phyloP scores from a whole-genome alignment of 2,113 vertebrate species.

The Oryzias melastigma region DNA sequence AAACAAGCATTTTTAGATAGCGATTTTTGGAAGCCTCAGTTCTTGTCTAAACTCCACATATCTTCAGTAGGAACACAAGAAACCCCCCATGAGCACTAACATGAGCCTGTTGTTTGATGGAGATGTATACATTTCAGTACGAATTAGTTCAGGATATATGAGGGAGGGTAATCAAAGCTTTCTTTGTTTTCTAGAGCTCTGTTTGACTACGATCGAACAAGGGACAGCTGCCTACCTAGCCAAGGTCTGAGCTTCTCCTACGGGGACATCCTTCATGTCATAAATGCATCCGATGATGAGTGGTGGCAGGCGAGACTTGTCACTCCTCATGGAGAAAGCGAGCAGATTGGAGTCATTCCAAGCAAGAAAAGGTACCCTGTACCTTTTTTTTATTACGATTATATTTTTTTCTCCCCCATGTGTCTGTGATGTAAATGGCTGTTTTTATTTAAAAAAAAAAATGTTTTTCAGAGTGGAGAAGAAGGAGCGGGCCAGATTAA shows the following conservation, averaged over 20 bases:
- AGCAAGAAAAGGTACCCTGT: conserved; percentile 92
- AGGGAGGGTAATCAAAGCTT: conserved; percentile 17
- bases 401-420: no score
- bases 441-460: not conserved
- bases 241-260: conserved; percentile 98
- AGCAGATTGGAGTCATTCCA: conserved; percentile 98
- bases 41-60: not conserved
- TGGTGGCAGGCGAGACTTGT: conserved; percentile 99
- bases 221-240: conserved; percentile 97
- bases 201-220: conserved; percentile 96
- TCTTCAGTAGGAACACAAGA: conserved; percentile 2
- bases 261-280: conserved; percentile 96
- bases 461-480: conserved; percentile 82
- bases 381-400: not conserved
- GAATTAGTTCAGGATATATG: not conserved
- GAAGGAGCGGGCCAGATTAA: conserved; percentile 96
- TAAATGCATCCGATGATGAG: conserved; percentile 97
- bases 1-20: conserved; percentile 3
- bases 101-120: not conserved
- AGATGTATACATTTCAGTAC: not conserved
- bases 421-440: not conserved
- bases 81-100: not conserved
- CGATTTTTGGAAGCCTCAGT: conserved; percentile 4
- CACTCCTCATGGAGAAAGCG: conserved; percentile 94
- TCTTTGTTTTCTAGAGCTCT: conserved; percentile 82